Percentiles rank a stretch among this genome's conserved stretches.
These are phyloP conservation scores for Guaruba guarouba DNA, from an alignment of 2,113 vertebrate genomes.

Conservation along the genomic window DNA sequence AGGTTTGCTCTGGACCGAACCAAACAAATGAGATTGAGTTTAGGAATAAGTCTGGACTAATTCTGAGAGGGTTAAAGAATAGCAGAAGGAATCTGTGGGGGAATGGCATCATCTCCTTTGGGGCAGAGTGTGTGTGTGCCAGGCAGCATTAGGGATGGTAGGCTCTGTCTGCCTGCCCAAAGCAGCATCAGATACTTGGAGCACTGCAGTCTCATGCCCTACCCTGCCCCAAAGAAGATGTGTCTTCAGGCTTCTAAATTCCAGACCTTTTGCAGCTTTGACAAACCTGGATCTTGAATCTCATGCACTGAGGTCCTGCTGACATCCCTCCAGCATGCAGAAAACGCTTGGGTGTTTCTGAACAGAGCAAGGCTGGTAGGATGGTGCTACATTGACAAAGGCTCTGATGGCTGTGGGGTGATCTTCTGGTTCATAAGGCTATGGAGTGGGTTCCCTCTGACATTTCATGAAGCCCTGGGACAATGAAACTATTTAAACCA, in stretches of 20 bases:
- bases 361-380: neutral
- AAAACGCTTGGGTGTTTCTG: neutral
- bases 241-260: neutral
- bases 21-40: neutral
- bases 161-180: neutral
- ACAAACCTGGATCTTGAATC: neutral
- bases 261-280: neutral
- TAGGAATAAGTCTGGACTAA: neutral
- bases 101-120: neutral
- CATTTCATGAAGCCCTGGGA: neutral
- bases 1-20: neutral
- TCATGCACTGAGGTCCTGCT: neutral
- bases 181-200: neutral
- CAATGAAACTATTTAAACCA: neutral
- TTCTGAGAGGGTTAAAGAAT: neutral
- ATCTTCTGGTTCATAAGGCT: fast-evolving
- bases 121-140: neutral
- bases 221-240: neutral
- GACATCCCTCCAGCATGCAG: fast-evolving
- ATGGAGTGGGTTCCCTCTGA: neutral
- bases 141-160: neutral
- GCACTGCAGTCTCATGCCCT: neutral
- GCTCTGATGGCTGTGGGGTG: neutral
- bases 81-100: neutral
- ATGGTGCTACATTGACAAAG: fast-evolving